These are phyloP conservation scores for Brachyrhaphis roseni DNA, from an alignment of 2,797 vertebrate genomes.

Conservation along the genomic window DNA sequence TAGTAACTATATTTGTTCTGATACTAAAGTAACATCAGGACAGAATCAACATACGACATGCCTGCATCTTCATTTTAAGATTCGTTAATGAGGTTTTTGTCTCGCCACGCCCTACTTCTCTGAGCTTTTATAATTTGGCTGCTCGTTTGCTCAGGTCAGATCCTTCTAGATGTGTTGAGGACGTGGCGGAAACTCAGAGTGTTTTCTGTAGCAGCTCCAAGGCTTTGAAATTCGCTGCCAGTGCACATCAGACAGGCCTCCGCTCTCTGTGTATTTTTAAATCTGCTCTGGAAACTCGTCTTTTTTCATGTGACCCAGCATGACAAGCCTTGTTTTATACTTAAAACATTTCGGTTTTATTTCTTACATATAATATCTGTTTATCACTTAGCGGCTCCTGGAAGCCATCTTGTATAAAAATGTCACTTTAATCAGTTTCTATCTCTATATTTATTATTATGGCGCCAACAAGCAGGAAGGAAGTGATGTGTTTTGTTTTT, in stretches of 20 bases:
- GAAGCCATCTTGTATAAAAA: background rate
- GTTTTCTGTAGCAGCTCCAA: background rate
- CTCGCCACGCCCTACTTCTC: background rate
- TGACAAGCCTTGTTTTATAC: background rate
- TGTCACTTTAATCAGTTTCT: background rate
- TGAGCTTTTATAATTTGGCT: background rate
- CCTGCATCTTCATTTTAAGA: background rate
- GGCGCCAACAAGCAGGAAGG: background rate
- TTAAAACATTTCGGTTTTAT: background rate
- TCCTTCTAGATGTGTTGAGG: background rate
- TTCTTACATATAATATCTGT: background rate
- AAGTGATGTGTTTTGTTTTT: background rate
- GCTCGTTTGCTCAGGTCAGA: background rate
- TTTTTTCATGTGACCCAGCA: background rate
- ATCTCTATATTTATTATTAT: background rate
- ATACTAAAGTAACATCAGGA: background rate
- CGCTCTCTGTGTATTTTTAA: background rate
- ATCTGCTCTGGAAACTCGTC: background rate
- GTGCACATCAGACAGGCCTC: constrained; percentile 1
- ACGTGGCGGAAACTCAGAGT: background rate
- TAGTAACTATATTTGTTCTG: background rate
- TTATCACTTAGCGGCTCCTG: background rate
- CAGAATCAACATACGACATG: background rate
- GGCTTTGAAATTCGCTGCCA: background rate
- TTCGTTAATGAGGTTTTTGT: background rate